Evolutionary conservation across 1,140 invertebrate species (phyloP).

Genomic region (Anthonomus grandis): DNA sequence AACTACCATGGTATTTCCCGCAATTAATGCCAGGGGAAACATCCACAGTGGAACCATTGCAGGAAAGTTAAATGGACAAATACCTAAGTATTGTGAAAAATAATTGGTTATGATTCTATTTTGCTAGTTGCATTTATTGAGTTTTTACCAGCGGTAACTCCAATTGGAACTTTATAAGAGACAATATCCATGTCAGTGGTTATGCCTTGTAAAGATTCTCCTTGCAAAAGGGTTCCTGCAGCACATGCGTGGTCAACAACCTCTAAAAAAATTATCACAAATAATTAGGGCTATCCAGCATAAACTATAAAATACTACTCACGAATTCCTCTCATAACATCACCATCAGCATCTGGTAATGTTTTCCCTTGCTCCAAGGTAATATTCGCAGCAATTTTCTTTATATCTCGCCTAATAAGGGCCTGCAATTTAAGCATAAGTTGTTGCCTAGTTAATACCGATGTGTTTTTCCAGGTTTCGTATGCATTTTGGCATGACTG

Average conservation of each 20-base stretch:
- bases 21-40: conserved; percentile 91
- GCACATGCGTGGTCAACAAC: conserved; percentile 95
- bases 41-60: conserved; percentile 99
- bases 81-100: conserved; percentile 49
- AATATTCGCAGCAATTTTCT: conserved; percentile 86
- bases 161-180: conserved; percentile 85
- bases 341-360: conserved; percentile 93
- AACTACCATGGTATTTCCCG: conserved; percentile 77
- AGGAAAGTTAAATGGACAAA: conserved; percentile 89
- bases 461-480: conserved; percentile 83
- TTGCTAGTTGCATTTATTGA: neutral
- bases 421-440: conserved; percentile 86
- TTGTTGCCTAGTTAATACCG: conserved; percentile 90
- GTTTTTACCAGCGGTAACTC: conserved; percentile 57
- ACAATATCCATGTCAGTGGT: conserved; percentile 91
- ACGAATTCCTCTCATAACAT: conserved; percentile 95
- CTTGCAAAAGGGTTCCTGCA: conserved; percentile 86
- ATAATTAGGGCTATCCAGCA: neutral
- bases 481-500: conserved; percentile 82
- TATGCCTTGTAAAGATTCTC: conserved; percentile 88
- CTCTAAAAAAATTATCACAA: conserved; percentile 59
- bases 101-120: neutral
- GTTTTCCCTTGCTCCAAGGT: conserved; percentile 98
- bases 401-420: conserved; percentile 65
- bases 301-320: conserved; percentile 46